Base-by-base conservation (phyloP, 1,140 invertebrate genomes). In the Nixonia krombeini region DNA sequence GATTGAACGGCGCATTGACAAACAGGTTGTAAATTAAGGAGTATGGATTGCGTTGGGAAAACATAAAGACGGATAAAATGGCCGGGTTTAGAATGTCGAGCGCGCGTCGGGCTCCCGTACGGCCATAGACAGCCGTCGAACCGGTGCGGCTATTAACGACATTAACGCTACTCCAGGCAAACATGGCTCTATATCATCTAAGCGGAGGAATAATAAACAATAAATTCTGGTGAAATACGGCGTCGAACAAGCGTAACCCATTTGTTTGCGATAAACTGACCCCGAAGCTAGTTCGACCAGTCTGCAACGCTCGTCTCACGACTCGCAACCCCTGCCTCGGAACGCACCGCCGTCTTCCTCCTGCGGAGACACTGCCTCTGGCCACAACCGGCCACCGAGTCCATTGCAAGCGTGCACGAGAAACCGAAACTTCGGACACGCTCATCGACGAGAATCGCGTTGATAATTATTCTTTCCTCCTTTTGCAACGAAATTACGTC, bases 191-290 rank as follows among this genome's bases (percentile, higher is more conserved):
- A 82, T 81, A 84, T 84, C 82, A 84, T 81, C 71, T 74, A 49
- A 67, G 71, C 55, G 65, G 72, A 70, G 76, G 76, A 82, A 82
- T 84, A 84, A 84, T 82, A 84, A 83, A 84, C 82, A 82, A 84
- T 84, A 84, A 83, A 83, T 82, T 83, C 72, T 47, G 70, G 78
- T 82, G 81, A 83, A 84, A 84, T 83, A 84, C 78, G 79, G 78
- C 80, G 74, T 70, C 74, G 78, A 82, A 82, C 78, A 75, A 82
- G 79, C 80, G 76, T 82, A 83, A 84, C 82, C 82, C 82, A 84
- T 82, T 84, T 84, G 82, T 84, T 84, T 84, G 82, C 81, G 79
- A 84, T 84, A 84, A 84, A 83, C 76, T 83, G 80, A 82, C 80
- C 78, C 78, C 74, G 76, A 73, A 79, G 79, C 80, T 76, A 81